Evolutionary conservation across 1,140 invertebrate genomes (phyloP), one percentile per base, ranked within the genome.

Genomic region (Eufriesea mexicana): DNA sequence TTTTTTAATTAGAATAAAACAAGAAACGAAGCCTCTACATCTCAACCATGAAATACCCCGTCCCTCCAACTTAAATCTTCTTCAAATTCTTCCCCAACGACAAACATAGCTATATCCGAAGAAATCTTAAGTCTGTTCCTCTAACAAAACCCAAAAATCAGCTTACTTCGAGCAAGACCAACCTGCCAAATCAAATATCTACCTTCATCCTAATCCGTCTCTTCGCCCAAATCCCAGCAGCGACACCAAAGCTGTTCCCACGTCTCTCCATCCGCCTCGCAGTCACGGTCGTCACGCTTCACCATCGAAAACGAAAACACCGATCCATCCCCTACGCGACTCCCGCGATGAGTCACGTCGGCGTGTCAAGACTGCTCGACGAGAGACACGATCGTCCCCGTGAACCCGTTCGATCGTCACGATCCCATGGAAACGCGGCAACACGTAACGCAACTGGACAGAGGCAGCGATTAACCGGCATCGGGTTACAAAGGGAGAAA

Each of bases 401-500:
- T 55, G 25, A 64, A 81, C 20, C 18, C 8, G 20, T 73, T 45
- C 42, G 18, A 73, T 73, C 68, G 68, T 62, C 68, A 20, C 23
- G 57, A 79, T 73, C 62, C 35, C 47, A 14, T 68, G 55, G 42
- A 84, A 82, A 82, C 71, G 8, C 61, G 35, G 51, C 25, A 42
- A 68, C 35, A 20, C n/a, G 79, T 54, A 55, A 47, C 28, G 54
- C 51, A 51, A 59, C 49, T 59, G 68, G 35, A n/a, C 42, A 55
- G 62, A 68, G 57, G 20, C 45, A 59, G 62, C 70, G 78, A 75
- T 81, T 57, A 70, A 70, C 45, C 35, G 10, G 70, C 62, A 71
- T 82, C 72, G 68, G 76, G 47, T 84, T 82, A 82, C 66, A 55
- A 49, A 70, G 51, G 51, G 35, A 28, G 16, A 74, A 28, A 55